Conservation (phyloP, 2,888 invertebrate genomes). For the Agrochola circellaris region DNA sequence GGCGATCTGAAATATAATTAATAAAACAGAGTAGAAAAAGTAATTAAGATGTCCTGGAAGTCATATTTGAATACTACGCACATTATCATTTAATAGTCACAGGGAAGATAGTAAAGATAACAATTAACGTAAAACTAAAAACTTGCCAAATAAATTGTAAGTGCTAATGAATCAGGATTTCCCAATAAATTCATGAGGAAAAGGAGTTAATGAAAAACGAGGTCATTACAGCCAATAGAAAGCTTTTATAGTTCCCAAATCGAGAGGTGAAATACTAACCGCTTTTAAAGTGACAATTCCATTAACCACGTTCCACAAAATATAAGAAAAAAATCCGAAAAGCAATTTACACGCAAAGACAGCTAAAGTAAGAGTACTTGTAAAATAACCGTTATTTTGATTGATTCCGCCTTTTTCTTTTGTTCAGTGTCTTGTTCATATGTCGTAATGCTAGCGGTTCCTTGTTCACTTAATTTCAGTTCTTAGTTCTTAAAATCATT, state of each 20-base stretch:
- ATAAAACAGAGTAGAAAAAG: too few species aligned
- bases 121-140: background rate
- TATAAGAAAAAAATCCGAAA: conserved; percentile 28
- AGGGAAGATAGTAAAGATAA: background rate
- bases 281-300: conserved; percentile 37
- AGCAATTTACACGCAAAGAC: conserved; percentile 55
- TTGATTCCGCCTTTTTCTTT: conserved; percentile 56
- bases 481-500: too few species aligned
- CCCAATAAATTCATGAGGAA: too few species aligned
- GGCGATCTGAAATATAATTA: too few species aligned
- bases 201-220: too few species aligned
- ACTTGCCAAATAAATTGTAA: too few species aligned
- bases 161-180: background rate
- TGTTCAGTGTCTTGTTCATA: conserved; percentile 32
- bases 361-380: conserved; percentile 47
- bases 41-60: too few species aligned
- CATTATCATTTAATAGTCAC: background rate
- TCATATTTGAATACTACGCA: too few species aligned
- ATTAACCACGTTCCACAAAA: conserved; percentile 38
- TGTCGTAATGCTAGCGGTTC: conserved; percentile 46
- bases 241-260: conserved; percentile 14
- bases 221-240: background rate
- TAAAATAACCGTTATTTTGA: conserved; percentile 50
- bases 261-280: conserved; percentile 22
- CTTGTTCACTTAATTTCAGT: conserved; percentile 34